Evolutionary conservation across 2,113 vertebrate species (phyloP).

Genomic region (Lates calcarifer): DNA sequence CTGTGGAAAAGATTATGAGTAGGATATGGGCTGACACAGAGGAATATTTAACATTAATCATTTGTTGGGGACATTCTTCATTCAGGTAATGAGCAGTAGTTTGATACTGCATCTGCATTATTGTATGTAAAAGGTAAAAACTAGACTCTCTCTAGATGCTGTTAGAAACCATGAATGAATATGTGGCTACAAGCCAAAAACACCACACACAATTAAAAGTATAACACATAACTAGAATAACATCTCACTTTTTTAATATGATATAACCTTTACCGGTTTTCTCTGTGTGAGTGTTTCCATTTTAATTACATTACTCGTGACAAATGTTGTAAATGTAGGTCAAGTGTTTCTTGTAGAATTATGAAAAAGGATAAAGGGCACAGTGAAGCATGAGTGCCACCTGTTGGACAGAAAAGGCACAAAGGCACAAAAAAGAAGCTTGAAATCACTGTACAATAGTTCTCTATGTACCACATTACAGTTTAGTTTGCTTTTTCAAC

Average conservation of each 20-base stretch:
- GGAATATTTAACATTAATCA: slow-evolving; percentile 41
- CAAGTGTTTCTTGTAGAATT: background rate
- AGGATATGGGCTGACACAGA: background rate
- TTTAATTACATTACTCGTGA: background rate
- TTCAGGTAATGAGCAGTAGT: background rate
- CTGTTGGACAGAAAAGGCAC: slow-evolving; percentile 58
- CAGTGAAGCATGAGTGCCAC: slow-evolving; percentile 55
- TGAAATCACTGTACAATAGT: background rate
- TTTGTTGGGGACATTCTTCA: background rate
- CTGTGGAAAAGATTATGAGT: slow-evolving; percentile 32
- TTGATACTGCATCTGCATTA: background rate
- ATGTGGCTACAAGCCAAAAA: background rate
- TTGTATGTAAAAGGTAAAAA: background rate
- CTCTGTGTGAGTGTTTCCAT: background rate
- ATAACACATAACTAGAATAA: background rate
- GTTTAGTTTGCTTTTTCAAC: slow-evolving; percentile 22
- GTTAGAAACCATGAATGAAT: background rate
- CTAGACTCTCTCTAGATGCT: background rate
- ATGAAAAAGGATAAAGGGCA: background rate
- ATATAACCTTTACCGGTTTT: background rate
- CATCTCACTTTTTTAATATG: background rate
- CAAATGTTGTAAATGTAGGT: slow-evolving; percentile 19
- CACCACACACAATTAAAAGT: background rate
- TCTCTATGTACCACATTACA: background rate
- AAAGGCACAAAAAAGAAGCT: background rate